phyloP scores from a whole-genome alignment of 2,888 invertebrate species.

The Cephus rjabovi region DNA sequence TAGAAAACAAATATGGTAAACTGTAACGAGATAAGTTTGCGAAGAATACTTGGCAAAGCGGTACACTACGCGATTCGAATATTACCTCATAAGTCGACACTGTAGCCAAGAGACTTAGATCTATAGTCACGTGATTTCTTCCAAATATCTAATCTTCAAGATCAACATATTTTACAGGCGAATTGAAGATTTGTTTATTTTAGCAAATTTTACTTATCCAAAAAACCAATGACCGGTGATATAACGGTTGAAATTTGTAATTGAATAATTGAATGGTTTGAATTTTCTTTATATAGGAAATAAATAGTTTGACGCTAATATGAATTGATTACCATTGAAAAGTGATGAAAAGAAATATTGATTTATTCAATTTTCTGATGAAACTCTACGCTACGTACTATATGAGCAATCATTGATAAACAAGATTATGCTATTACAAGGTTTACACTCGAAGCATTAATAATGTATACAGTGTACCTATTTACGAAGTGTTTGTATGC shows the following conservation, averaged over 20 bases:
- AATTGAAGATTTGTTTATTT: conserved; percentile 70
- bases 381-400: not conserved
- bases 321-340: too few species aligned
- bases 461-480: not conserved
- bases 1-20: conserved; percentile 25
- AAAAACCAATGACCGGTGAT: not conserved
- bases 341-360: too few species aligned
- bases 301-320: too few species aligned
- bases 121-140: conserved; percentile 78
- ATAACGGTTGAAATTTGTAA: too few species aligned
- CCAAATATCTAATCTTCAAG: conserved; percentile 78
- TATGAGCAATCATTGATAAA: not conserved
- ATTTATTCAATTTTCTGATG: not conserved
- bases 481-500: not conserved
- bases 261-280: too few species aligned
- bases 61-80: not conserved
- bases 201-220: not conserved
- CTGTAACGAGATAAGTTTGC: not conserved
- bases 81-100: conserved; percentile 76
- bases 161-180: conserved; percentile 76
- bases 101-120: conserved; percentile 76
- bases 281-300: too few species aligned
- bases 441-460: not conserved
- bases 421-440: not conserved
- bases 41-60: not conserved